Conservation (phyloP, 2,888 invertebrate genomes). For the Embidobia sp. region DNA sequence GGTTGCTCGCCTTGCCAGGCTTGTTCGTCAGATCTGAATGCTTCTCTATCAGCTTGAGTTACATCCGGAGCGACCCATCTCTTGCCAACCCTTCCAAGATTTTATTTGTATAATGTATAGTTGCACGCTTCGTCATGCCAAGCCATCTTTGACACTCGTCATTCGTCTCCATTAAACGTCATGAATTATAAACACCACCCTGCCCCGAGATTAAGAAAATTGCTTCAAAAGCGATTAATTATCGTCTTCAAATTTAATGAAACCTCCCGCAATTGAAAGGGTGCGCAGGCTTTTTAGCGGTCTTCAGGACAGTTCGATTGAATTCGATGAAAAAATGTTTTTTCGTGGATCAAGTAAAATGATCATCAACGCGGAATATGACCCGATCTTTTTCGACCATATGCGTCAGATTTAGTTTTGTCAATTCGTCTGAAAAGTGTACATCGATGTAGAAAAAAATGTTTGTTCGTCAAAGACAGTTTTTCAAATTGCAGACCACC, state of each 20-base stretch:
- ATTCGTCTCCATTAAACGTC: constrained; percentile 57
- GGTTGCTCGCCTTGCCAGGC: constrained; percentile 74
- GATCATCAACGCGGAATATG: too few relatives aligned
- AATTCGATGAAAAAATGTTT: too few relatives aligned
- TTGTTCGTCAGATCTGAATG: constrained; percentile 70
- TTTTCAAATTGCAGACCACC: too few relatives aligned
- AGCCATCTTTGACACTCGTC: constrained; percentile 59
- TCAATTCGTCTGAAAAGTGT: too few relatives aligned
- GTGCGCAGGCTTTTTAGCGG: too few relatives aligned
- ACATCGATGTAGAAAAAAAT: too few relatives aligned
- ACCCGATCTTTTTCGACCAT: too few relatives aligned
- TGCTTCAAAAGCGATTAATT: constrained; percentile 47
- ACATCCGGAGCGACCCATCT: constrained; percentile 70
- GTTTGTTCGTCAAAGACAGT: too few relatives aligned
- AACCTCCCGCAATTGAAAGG: constrained; percentile 15
- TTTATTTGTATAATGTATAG: constrained; percentile 57
- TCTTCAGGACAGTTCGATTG: too few relatives aligned
- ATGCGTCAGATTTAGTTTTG: too few relatives aligned
- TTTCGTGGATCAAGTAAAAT: too few relatives aligned
- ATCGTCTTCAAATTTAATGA: constrained; percentile 27
- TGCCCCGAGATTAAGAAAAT: constrained; percentile 53
- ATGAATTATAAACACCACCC: constrained; percentile 47
- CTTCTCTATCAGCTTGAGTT: constrained; percentile 70
- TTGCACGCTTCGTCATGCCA: constrained; percentile 46
- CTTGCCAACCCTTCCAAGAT: constrained; percentile 48